Conservation (phyloP, 2,113 vertebrate genomes). For the Globicephala melas region DNA sequence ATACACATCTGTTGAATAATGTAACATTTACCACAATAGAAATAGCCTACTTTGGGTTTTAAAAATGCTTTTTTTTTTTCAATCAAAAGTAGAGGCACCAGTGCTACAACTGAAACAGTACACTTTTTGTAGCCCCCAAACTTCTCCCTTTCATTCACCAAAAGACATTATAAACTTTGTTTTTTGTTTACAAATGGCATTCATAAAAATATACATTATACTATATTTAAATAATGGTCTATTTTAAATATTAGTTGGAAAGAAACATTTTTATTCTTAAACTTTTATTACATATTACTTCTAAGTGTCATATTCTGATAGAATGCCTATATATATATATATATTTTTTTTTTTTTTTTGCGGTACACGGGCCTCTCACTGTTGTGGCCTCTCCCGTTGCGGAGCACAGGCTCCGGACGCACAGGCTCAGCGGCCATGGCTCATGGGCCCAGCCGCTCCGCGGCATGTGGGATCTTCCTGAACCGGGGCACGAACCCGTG, state of each 20-base stretch:
- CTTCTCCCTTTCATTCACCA: not conserved
- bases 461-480: no score
- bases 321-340: not conserved
- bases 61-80: not conserved
- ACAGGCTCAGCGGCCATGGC: no score
- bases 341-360: no score
- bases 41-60: not conserved
- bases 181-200: not conserved
- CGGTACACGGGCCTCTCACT: no score
- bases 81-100: not conserved
- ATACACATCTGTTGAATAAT: not conserved
- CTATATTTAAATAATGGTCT: not conserved
- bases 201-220: not conserved
- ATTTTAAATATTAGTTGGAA: not conserved
- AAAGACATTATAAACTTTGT: not conserved
- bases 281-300: not conserved
- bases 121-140: not conserved
- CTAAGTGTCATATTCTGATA: not conserved
- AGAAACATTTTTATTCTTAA: not conserved
- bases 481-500: no score
- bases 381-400: no score
- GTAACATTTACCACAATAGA: not conserved
- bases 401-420: no score
- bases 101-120: not conserved
- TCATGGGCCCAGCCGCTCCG: no score